These are phyloP conservation scores for Drosophila parvula DNA, from an alignment of 1,140 invertebrate species.

Conservation along the genomic window DNA sequence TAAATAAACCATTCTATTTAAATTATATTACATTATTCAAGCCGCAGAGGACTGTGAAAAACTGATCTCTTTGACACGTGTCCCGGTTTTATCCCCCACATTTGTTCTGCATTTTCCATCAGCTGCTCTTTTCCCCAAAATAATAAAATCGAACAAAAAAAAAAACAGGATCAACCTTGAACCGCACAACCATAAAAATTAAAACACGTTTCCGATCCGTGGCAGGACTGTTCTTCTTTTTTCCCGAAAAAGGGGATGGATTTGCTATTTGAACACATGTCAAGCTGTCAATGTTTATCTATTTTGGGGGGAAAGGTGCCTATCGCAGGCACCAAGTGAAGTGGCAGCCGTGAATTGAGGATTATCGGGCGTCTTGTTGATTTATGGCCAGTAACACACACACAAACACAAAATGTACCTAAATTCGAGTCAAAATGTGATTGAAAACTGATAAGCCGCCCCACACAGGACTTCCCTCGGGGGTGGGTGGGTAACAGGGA, in stretches of 20 bases:
- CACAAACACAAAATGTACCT: slow-evolving; percentile 26
- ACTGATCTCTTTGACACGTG: slow-evolving; percentile 8
- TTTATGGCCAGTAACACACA: slow-evolving; percentile 63
- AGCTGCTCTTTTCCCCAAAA: slow-evolving; percentile 33
- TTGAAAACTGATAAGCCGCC: slow-evolving; percentile 80
- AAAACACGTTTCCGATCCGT: slow-evolving; percentile 58
- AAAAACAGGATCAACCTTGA: slow-evolving; percentile 33
- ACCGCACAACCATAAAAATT: slow-evolving; percentile 66
- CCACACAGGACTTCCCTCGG: slow-evolving; percentile 48
- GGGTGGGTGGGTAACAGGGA: neutral
- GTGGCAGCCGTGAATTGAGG: slow-evolving; percentile 48
- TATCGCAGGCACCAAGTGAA: slow-evolving; percentile 38
- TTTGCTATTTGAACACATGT: slow-evolving; percentile 71
- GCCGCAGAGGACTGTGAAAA: no score
- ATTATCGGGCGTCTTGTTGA: slow-evolving; percentile 72
- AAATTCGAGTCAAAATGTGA: slow-evolving; percentile 77
- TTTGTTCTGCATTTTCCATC: slow-evolving; percentile 13
- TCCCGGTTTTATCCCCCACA: slow-evolving; percentile 3
- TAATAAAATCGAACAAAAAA: slow-evolving; percentile 8
- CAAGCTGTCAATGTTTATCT: slow-evolving; percentile 81
- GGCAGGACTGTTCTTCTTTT: slow-evolving; percentile 18
- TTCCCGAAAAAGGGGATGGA: slow-evolving; percentile 30
- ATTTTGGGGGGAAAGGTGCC: slow-evolving; percentile 56
- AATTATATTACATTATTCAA: neutral
- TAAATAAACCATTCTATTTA: neutral